Conservation (phyloP, 2,797 vertebrate species). For the Hippoglossus hippoglossus region DNA sequence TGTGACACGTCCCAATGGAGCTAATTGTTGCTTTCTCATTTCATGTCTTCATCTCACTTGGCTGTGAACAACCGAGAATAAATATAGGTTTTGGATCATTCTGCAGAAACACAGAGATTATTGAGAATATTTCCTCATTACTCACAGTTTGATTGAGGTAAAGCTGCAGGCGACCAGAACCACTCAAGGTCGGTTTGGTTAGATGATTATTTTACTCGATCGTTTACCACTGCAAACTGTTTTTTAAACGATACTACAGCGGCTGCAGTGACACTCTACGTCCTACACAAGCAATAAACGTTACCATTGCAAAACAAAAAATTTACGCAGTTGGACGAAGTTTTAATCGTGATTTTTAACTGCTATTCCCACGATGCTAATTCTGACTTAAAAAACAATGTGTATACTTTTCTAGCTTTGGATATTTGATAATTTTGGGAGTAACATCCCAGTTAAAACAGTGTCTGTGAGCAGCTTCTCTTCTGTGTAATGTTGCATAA, state of each 20-base stretch:
- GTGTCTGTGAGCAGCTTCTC: neutral
- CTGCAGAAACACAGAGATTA: neutral
- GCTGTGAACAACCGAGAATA: neutral
- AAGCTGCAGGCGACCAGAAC: neutral
- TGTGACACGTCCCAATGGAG: neutral
- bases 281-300: neutral
- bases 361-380: too few species aligned
- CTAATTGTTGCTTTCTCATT: neutral
- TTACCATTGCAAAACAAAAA: neutral
- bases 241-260: neutral
- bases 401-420: neutral
- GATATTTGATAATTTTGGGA: neutral
- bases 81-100: neutral
- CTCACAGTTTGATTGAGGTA: neutral
- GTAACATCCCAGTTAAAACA: too few species aligned
- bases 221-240: neutral
- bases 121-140: neutral
- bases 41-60: neutral
- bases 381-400: neutral
- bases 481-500: neutral
- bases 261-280: too few species aligned
- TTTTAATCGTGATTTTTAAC: too few species aligned
- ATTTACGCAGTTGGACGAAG: neutral
- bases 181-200: slow-evolving; percentile 1
- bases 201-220: neutral